phyloP scores from a whole-genome alignment of 2,113 vertebrate genomes.

The Peromyscus californicus region DNA sequence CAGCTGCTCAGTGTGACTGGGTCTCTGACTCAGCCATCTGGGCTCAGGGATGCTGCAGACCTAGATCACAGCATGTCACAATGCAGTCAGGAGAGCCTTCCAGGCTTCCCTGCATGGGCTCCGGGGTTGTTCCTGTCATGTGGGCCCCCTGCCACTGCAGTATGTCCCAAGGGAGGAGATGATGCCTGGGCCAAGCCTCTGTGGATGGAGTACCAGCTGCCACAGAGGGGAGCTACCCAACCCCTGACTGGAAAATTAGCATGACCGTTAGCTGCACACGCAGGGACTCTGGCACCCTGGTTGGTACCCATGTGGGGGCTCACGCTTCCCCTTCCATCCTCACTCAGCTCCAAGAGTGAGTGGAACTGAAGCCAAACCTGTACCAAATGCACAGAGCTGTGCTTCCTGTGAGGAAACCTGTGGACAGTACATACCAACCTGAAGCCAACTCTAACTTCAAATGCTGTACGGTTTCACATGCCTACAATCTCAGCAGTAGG shows the following conservation, averaged over 20 bases:
- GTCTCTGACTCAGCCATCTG: background rate
- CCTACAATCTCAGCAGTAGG: background rate
- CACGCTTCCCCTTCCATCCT: background rate
- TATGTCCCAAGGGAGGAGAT: fast-evolving
- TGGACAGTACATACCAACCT: background rate
- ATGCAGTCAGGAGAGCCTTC: background rate
- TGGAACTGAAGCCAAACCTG: background rate
- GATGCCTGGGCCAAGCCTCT: background rate
- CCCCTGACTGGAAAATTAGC: background rate
- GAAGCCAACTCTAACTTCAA: background rate
- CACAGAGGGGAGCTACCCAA: background rate
- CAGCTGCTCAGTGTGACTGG: background rate
- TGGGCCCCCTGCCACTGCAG: background rate
- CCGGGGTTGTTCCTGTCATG: background rate
- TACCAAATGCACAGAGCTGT: background rate
- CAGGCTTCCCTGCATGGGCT: background rate
- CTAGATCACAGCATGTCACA: background rate
- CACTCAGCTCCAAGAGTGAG: background rate
- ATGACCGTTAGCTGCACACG: fast-evolving
- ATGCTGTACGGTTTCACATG: fast-evolving
- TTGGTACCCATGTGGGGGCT: no score
- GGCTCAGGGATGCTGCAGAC: background rate
- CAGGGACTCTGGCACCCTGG: background rate
- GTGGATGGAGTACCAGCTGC: no score
- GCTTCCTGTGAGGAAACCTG: background rate